phyloP scores from a whole-genome alignment of 2,797 vertebrate genomes.

The Erpetoichthys calabaricus region DNA sequence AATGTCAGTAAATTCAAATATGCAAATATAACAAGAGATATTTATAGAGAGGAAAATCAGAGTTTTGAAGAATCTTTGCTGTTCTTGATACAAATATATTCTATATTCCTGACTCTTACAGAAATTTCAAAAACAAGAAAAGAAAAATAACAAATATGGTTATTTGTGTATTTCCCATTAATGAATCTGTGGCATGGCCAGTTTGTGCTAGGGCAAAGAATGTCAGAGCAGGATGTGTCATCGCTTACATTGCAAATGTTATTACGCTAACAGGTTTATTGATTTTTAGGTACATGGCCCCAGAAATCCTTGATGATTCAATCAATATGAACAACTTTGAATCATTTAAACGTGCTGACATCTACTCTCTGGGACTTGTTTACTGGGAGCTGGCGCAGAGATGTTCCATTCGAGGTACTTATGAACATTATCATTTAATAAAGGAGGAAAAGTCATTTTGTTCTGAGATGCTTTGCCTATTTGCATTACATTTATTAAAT shows the following conservation, averaged over 20 bases:
- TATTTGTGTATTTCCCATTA: no score
- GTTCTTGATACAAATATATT: no score
- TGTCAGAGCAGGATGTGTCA: constrained; percentile 8
- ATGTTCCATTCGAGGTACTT: constrained; percentile 75
- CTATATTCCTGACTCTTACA: no score
- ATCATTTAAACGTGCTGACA: constrained; percentile 87
- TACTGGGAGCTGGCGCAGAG: constrained; percentile 90
- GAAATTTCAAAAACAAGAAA: no score
- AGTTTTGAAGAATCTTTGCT: no score
- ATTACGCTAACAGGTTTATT: constrained; percentile 10
- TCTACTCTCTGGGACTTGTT: constrained; percentile 84
- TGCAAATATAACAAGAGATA: no score
- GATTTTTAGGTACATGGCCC: constrained; percentile 82
- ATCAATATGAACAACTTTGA: constrained; percentile 83
- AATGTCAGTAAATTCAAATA: no score
- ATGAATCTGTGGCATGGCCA: background rate
- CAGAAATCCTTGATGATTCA: constrained; percentile 84
- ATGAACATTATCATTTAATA: background rate
- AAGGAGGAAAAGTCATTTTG: background rate
- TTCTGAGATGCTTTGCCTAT: background rate
- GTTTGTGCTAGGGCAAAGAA: background rate
- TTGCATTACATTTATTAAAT: background rate
- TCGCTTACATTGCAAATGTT: constrained; percentile 16
- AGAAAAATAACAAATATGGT: no score
- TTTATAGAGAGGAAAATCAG: no score